Evolutionary conservation across 1,140 invertebrate species (phyloP).

Genomic region (Plutomurus gul): DNA sequence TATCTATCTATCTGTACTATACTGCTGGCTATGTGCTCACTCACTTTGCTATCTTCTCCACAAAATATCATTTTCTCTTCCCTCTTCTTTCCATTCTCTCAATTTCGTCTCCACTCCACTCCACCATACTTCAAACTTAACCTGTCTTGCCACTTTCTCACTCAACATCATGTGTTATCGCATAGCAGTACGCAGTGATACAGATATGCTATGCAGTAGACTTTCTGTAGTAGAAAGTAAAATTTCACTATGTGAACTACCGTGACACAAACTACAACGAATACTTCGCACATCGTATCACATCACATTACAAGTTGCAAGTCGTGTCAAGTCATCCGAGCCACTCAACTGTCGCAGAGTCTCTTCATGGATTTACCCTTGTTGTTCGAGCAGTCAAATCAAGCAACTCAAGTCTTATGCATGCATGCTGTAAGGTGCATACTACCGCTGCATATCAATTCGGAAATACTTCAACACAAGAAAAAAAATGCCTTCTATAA

Average conservation of each 20-base stretch:
- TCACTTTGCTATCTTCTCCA: background rate
- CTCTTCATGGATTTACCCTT: constrained; percentile 3
- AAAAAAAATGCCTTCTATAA: too few relatives aligned
- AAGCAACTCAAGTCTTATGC: background rate
- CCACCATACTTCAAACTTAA: background rate
- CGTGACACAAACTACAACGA: too few relatives aligned
- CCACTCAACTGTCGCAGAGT: background rate
- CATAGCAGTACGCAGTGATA: too few relatives aligned
- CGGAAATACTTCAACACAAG: too few relatives aligned
- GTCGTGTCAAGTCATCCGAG: background rate
- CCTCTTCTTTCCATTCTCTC: background rate
- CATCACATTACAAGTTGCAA: background rate
- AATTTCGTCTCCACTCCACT: too few relatives aligned
- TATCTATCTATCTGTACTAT: background rate
- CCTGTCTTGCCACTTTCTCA: background rate
- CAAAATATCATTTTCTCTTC: background rate
- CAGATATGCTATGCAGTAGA: too few relatives aligned
- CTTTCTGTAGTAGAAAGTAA: too few relatives aligned
- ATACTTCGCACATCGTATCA: constrained; percentile 12
- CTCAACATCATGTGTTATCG: too few relatives aligned
- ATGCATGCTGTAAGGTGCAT: too few relatives aligned
- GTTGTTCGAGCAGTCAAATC: constrained; percentile 15
- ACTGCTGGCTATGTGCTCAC: background rate
- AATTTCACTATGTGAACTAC: too few relatives aligned
- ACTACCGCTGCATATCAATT: too few relatives aligned